Percentiles rank a stretch among this genome's conserved stretches.
Conservation (phyloP, 2,113 vertebrate genomes). For the Tetraodon nigroviridis region DNA sequence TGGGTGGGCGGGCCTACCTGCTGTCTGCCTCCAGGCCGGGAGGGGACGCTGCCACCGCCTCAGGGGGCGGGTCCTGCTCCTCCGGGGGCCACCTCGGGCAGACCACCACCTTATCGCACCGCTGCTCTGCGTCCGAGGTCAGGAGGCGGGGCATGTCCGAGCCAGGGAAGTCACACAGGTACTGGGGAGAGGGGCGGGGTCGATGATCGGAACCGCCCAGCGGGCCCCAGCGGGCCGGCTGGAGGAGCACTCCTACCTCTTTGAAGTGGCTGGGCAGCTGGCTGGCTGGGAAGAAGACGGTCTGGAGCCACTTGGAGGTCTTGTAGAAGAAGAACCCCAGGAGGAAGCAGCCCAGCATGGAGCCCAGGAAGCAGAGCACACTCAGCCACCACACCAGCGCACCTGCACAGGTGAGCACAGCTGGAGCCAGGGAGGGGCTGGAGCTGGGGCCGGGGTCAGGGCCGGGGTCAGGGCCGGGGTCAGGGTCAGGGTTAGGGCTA, state of each 20-base stretch:
- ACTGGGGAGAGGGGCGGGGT: slow-evolving; percentile 23
- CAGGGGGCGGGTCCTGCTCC: no score
- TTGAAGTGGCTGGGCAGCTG: slow-evolving; percentile 49
- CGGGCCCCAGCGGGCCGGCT: no score
- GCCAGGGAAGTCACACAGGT: slow-evolving; percentile 21
- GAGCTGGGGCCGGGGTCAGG: no score
- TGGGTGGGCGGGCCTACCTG: no score
- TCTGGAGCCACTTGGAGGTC: slow-evolving; percentile 35
- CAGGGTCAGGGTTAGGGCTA: no score
- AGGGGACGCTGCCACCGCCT: background rate
- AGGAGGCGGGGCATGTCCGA: slow-evolving; percentile 52
- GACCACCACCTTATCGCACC: slow-evolving; percentile 45
- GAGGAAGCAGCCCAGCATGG: slow-evolving; percentile 47
- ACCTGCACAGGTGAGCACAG: slow-evolving; percentile 43
- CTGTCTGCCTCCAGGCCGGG: slow-evolving; percentile 22
- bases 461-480: no score
- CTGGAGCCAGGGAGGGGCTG: no score
- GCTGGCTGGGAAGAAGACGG: slow-evolving; percentile 34
- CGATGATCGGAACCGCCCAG: no score
- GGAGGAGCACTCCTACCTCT: slow-evolving; percentile 47
- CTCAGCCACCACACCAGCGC: slow-evolving; percentile 46
- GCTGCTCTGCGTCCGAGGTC: slow-evolving; percentile 32
- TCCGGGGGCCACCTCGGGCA: background rate
- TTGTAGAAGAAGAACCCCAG: slow-evolving; percentile 2
- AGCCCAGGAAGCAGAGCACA: slow-evolving; percentile 46